Base-by-base conservation (phyloP, 92 coral and sea anemone genomes). In the Siderastrea radians region DNA sequence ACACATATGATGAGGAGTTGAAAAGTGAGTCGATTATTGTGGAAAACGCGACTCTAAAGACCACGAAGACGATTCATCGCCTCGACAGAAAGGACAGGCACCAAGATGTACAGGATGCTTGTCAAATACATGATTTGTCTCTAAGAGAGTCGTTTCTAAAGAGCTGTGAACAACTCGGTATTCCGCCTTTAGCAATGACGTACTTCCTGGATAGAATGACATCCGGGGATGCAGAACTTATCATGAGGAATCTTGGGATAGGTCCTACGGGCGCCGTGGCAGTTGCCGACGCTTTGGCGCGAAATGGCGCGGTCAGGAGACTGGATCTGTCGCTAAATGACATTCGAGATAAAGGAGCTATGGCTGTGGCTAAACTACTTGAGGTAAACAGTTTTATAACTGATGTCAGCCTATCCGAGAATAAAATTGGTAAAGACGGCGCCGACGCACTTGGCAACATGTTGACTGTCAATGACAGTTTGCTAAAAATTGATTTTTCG, bases 61-160 rank as follows among this genome's bases (percentile, higher is more conserved):
- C 72, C 15, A 68, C 87, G 12, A 88, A 87, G 53, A 77, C 72
- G 79, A 92, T 92, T 49, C 92, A 93, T 82, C 92, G 98, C 10
- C 93, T 97, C 84, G 98, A 97, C 81, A 90, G 99, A 52, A 87
- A 79, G 55, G 99, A 97, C 91, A 90, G 99, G 75, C 96, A 92
- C 47, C 82, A 79, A 48, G 98, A 88, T 3, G 96, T 97, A 1
- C 99, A 97, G 78, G 96, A 97, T 78, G 99, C 99, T 15, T 97
- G 99, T 66, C 87, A 81, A 78, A 78, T 95, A 51, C 86, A 91
- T 89, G 96, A 95, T 76, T 79, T 90, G 16, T 83, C 93, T 2
- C 86, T 85, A 61, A 92, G 86, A 70, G 93, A 88, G 8, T 71
- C 78, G 59, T 97, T 97, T 77, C 81, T 89, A 51, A 75, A 74